A percentile compares a stretch with the other conserved stretches of the same genome.
Conservation (phyloP, 2,113 vertebrate species). For the Daboia siamensis region DNA sequence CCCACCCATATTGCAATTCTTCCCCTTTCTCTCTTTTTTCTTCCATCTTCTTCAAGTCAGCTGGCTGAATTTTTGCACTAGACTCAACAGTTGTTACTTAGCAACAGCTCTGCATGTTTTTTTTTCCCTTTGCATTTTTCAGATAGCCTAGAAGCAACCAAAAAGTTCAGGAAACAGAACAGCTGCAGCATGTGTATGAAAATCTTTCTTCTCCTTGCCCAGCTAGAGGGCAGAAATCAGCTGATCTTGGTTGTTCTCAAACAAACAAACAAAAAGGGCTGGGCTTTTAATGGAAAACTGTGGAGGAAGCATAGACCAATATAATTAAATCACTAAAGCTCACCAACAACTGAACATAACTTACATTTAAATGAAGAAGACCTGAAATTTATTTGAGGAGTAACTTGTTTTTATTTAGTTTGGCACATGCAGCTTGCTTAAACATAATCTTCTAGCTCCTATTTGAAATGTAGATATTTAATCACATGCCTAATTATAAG, state of each 20-base stretch:
- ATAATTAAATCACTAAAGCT: neutral
- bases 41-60: neutral
- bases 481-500: neutral
- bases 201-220: neutral
- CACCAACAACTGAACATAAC: neutral
- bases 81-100: constrained; percentile 14
- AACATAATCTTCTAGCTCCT: neutral
- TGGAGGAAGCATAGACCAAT: neutral
- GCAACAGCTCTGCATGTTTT: neutral
- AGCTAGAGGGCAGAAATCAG: neutral
- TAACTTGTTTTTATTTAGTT: neutral
- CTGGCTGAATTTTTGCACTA: neutral
- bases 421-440: neutral
- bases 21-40: neutral
- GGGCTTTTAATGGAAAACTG: neutral
- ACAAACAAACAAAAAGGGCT: neutral
- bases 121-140: neutral
- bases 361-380: neutral
- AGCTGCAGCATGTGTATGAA: neutral
- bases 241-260: neutral
- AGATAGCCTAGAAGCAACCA: constrained; percentile 4
- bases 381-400: neutral
- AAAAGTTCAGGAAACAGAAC: neutral
- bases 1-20: neutral
- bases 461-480: neutral